Evolutionary conservation across 64 coral and sea anemone genomes (phyloP).

Genomic region (Porites australiensis): DNA sequence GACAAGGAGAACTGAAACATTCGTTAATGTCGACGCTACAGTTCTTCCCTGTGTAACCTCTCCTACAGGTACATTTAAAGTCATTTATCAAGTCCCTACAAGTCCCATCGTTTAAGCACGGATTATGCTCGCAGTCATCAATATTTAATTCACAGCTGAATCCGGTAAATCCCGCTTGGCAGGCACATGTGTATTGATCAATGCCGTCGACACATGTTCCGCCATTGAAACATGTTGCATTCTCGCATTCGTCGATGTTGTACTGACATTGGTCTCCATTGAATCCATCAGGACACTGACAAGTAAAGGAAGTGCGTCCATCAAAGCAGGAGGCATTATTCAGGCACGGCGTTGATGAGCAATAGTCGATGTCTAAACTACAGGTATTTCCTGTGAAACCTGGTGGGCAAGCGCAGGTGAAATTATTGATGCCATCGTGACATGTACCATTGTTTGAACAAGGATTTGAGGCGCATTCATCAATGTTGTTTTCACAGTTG

Average conservation of each 20-base stretch:
- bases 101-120: constrained; percentile 1
- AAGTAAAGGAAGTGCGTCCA: background rate
- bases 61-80: background rate
- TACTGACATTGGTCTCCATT: constrained; percentile 6
- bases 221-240: background rate
- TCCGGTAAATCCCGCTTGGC: background rate
- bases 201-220: constrained; percentile 2
- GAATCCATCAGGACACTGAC: constrained; percentile 7
- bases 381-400: constrained; percentile 51
- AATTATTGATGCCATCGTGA: constrained; percentile 6
- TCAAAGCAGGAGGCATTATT: constrained; percentile 20
- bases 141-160: constrained; percentile 12
- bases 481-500: constrained; percentile 30
- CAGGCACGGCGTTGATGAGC: background rate
- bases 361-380: constrained; percentile 10
- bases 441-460: constrained; percentile 43
- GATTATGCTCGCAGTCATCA: constrained; percentile 15
- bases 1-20: constrained; percentile 42
- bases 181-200: background rate
- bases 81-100: constrained; percentile 18
- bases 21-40: constrained; percentile 52
- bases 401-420: background rate
- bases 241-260: background rate
- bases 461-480: too few species aligned
- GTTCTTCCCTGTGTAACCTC: background rate